phyloP scores from a whole-genome alignment of 1,140 invertebrate species.

The Musca domestica region DNA sequence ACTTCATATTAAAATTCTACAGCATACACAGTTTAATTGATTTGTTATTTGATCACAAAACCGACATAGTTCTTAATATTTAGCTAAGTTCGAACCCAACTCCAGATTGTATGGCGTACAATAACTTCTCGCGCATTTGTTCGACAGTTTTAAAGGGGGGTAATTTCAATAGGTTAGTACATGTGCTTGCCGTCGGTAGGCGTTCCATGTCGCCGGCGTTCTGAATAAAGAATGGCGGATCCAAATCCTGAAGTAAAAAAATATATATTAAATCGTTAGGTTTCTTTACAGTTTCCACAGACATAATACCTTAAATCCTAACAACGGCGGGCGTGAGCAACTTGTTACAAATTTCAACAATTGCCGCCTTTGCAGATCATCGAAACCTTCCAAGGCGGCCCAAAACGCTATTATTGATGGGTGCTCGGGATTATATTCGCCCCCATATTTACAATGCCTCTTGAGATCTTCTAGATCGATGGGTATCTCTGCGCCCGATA shows the following conservation, averaged over 20 bases:
- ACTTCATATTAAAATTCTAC: too few species aligned
- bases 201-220: constrained; percentile 82
- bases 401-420: constrained; percentile 75
- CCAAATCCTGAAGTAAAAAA: constrained; percentile 69
- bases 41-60: too few species aligned
- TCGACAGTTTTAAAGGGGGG: constrained; percentile 83
- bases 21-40: too few species aligned
- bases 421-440: constrained; percentile 81
- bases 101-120: constrained; percentile 92
- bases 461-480: constrained; percentile 90
- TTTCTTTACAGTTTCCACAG: not conserved
- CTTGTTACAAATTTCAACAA: constrained; percentile 96
- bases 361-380: constrained; percentile 79
- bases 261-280: not conserved
- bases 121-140: constrained; percentile 77
- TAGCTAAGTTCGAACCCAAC: constrained; percentile 95
- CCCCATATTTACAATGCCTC: constrained; percentile 78
- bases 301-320: constrained; percentile 86
- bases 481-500: constrained; percentile 89
- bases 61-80: constrained; percentile 29
- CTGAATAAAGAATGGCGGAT: constrained; percentile 93
- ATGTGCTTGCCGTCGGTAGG: constrained; percentile 93
- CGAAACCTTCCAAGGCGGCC: constrained; percentile 82
- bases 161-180: constrained; percentile 96
- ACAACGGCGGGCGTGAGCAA: constrained; percentile 92